Evolutionary conservation across 1,140 invertebrate genomes (phyloP).

Genomic region (Hylaeus anthracinus): DNA sequence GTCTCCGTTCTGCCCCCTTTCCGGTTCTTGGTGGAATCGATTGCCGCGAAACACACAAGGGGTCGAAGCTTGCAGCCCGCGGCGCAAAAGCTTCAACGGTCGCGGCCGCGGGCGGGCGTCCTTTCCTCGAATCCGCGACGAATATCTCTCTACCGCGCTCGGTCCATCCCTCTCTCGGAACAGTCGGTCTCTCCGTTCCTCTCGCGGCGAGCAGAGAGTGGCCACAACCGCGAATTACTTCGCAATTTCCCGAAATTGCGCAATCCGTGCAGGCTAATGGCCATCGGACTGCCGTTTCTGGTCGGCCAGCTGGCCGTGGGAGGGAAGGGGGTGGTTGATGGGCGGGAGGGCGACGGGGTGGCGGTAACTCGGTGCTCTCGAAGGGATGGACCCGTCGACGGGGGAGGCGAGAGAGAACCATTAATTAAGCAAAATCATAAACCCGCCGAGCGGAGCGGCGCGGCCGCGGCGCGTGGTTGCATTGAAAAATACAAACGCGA

Average conservation of each 20-base stretch:
- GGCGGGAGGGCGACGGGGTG: constrained; percentile 10
- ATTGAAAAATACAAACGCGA: constrained; percentile 59
- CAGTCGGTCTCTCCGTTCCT: constrained; percentile 18
- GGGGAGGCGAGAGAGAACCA: constrained; percentile 57
- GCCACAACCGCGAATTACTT: constrained; percentile 67
- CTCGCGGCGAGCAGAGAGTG: constrained; percentile 49
- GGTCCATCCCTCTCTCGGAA: neutral
- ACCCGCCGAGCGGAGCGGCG: constrained; percentile 43
- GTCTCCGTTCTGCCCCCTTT: constrained; percentile 5
- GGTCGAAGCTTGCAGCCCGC: neutral
- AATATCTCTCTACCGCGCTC: neutral
- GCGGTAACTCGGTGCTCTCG: neutral
- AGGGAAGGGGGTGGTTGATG: constrained; percentile 26
- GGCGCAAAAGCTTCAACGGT: constrained; percentile 8
- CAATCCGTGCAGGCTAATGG: constrained; percentile 70
- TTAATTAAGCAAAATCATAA: constrained; percentile 75
- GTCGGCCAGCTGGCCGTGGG: neutral
- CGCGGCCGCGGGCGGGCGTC: constrained; percentile 5
- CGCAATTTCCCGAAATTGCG: constrained; percentile 74
- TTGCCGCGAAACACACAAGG: constrained; percentile 3
- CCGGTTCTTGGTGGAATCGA: constrained; percentile 36
- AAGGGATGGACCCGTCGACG: constrained; percentile 37
- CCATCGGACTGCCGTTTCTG: constrained; percentile 52
- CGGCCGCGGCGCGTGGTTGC: constrained; percentile 16
- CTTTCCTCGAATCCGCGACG: constrained; percentile 50